These are phyloP conservation scores for Tetraodon nigroviridis DNA, from an alignment of 2,113 vertebrate species.

Conservation along the genomic window DNA sequence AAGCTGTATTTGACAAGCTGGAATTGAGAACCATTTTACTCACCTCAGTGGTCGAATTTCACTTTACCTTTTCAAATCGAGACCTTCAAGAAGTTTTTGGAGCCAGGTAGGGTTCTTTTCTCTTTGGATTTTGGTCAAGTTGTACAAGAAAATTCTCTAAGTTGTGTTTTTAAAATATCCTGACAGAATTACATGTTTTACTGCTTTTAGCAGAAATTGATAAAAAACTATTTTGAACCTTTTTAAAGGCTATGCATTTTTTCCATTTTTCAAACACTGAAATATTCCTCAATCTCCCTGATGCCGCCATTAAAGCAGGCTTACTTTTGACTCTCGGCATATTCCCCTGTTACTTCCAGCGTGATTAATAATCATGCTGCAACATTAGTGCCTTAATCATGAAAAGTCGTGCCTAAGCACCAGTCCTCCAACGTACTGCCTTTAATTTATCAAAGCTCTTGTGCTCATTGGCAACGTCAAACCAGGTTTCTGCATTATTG, in stretches of 20 bases:
- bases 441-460: conserved; percentile 50
- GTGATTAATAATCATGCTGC: conserved; percentile 58
- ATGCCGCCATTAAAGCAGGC: not conserved
- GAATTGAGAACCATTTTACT: too few species aligned
- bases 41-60: too few species aligned
- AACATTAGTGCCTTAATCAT: conserved; percentile 52
- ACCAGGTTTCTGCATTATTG: conserved; percentile 41
- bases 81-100: not conserved
- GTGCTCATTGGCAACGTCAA: conserved; percentile 48
- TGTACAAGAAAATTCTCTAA: not conserved
- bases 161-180: conserved; percentile 8
- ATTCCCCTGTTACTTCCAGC: conserved; percentile 12
- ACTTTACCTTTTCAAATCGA: not conserved
- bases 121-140: too few species aligned
- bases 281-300: conserved; percentile 3
- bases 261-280: not conserved
- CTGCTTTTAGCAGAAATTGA: conserved; percentile 2
- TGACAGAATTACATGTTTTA: too few species aligned
- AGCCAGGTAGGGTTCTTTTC: too few species aligned
- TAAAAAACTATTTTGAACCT: conserved; percentile 8
- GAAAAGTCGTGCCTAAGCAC: conserved; percentile 44
- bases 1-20: too few species aligned
- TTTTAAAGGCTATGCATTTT: too few species aligned
- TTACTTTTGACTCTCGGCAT: conserved; percentile 11
- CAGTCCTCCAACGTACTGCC: conserved; percentile 42